A percentile compares a stretch with the other conserved stretches of the same genome.
Evolutionary conservation across 2,113 vertebrate genomes (phyloP).

Genomic region (Dromas ardeola): DNA sequence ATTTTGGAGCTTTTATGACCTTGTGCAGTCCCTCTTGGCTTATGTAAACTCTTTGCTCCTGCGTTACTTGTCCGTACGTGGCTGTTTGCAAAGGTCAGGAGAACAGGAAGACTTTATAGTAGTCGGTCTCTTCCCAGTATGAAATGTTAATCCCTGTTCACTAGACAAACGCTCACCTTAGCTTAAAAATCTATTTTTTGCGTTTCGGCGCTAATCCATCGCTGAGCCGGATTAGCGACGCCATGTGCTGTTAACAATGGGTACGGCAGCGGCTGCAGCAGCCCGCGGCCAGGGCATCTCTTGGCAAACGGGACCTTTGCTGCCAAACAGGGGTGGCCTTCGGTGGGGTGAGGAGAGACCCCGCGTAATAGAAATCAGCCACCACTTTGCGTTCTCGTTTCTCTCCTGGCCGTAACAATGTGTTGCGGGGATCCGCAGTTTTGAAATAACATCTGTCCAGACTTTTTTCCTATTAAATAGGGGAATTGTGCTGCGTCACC

Average conservation of each 20-base stretch:
- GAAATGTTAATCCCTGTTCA: not conserved
- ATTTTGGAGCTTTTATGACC: not conserved
- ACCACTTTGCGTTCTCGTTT: accelerated
- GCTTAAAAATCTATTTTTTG: slow-evolving; percentile 55
- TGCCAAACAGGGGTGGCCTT: not conserved
- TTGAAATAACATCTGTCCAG: not conserved
- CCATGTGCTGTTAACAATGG: not conserved
- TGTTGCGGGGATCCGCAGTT: accelerated
- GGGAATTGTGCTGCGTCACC: accelerated
- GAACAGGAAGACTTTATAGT: accelerated
- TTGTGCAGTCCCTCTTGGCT: not conserved
- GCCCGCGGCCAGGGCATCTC: not conserved
- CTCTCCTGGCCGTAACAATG: accelerated
- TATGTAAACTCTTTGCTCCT: accelerated
- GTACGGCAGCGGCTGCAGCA: not conserved
- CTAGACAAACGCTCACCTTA: not conserved
- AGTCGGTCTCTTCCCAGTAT: accelerated
- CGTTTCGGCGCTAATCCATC: not conserved
- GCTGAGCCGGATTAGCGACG: not conserved
- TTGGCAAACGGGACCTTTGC: not conserved
- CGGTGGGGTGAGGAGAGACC: no score
- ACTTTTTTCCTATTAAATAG: accelerated
- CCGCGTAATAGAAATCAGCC: accelerated
- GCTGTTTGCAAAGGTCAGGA: not conserved
- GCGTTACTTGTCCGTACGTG: not conserved